A percentile compares a stretch with the other conserved stretches of the same genome.
phyloP scores from a whole-genome alignment of 2,888 invertebrate genomes.

The Amphimallon solstitiale region DNA sequence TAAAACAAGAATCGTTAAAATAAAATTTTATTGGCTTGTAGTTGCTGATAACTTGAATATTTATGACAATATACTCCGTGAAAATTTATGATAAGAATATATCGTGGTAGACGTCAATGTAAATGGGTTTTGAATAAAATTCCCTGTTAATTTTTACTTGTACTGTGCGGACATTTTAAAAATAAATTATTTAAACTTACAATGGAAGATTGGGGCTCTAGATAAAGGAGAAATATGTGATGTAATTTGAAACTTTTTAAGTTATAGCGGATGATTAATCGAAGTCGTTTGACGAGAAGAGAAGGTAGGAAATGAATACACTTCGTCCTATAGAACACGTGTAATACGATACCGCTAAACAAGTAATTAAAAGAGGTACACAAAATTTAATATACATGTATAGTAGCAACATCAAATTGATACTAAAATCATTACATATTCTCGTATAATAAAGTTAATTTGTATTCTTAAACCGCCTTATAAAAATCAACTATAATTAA shows the following conservation, averaged over 20 bases:
- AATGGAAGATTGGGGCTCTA: slow-evolving; percentile 24
- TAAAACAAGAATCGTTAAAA: too few relatives aligned
- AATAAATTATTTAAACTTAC: slow-evolving; percentile 12
- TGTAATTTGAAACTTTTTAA: slow-evolving; percentile 35
- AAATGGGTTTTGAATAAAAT: too few relatives aligned
- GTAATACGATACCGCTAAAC: slow-evolving; percentile 22
- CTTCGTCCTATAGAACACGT: slow-evolving; percentile 12
- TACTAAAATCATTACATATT: slow-evolving; percentile 26
- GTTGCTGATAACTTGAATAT: too few relatives aligned
- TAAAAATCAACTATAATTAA: slow-evolving; percentile 47
- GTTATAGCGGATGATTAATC: slow-evolving; percentile 36
- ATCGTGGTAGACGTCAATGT: too few relatives aligned
- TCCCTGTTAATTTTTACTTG: too few relatives aligned
- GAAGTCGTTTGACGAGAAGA: slow-evolving; percentile 17
- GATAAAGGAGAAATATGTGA: slow-evolving; percentile 29
- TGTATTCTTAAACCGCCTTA: slow-evolving; percentile 27
- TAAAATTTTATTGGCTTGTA: too few relatives aligned
- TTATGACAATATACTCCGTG: too few relatives aligned
- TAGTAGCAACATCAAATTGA: slow-evolving; percentile 9
- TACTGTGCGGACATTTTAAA: not conserved
- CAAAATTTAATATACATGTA: slow-evolving; percentile 25
- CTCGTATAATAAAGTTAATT: slow-evolving; percentile 29
- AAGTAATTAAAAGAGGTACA: slow-evolving; percentile 19
- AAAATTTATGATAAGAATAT: too few relatives aligned
- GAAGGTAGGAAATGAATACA: not conserved